These are phyloP conservation scores for Cybosia mesomella DNA, from an alignment of 2,888 invertebrate genomes.

Conservation along the genomic window DNA sequence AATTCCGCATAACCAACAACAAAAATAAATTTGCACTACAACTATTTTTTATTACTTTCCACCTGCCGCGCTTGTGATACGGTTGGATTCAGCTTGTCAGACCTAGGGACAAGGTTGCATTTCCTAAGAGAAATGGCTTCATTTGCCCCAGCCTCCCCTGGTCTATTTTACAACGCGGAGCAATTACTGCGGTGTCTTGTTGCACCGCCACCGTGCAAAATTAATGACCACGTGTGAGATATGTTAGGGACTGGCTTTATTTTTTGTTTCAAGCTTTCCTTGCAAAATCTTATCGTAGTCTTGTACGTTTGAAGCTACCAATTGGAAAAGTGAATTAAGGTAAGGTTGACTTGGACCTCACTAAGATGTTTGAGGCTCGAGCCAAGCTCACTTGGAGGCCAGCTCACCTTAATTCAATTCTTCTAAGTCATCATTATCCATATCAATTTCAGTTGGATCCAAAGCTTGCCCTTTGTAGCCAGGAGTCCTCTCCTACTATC, in stretches of 20 bases:
- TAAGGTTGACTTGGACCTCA: too few species aligned
- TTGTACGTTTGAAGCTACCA: too few species aligned
- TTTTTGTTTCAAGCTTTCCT: conserved; percentile 4
- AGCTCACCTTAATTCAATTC: too few species aligned
- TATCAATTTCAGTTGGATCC: too few species aligned
- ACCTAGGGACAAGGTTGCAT: conserved; percentile 5
- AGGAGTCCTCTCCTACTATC: too few species aligned
- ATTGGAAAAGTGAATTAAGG: too few species aligned
- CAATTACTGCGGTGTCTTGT: conserved; percentile 70
- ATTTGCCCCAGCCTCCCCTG: conserved; percentile 65
- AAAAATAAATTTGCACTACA: conserved; percentile 9
- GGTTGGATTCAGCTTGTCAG: conserved; percentile 10
- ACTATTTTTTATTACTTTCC: background rate
- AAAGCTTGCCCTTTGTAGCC: too few species aligned
- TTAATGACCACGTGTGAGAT: conserved; percentile 62
- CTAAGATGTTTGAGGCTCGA: too few species aligned
- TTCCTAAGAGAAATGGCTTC: conserved; percentile 66
- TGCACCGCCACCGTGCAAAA: conserved; percentile 67
- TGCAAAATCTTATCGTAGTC: background rate
- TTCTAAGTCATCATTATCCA: too few species aligned
- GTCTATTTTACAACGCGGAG: conserved; percentile 43
- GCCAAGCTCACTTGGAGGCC: too few species aligned
- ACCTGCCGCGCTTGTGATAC: background rate
- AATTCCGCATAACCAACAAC: conserved; percentile 14
- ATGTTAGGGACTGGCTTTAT: conserved; percentile 26